These are phyloP conservation scores for Panagrolaimus sp. DNA, from an alignment of 1,140 invertebrate species.

Conservation along the genomic window DNA sequence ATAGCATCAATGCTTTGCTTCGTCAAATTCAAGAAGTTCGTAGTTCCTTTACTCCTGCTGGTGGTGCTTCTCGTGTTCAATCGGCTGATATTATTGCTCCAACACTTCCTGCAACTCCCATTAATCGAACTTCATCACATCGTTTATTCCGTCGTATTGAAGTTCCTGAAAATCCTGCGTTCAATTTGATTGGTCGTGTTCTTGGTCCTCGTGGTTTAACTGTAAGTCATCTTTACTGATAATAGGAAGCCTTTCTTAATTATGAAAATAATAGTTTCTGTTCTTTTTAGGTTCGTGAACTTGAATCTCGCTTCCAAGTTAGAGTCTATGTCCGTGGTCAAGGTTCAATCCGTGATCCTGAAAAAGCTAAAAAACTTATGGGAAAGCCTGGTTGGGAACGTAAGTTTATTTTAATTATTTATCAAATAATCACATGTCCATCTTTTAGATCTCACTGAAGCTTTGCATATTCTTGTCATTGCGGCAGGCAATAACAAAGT, in stretches of 20 bases:
- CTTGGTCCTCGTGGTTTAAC: constrained; percentile 8
- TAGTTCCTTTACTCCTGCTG: not conserved
- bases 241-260: too few species aligned
- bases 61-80: not conserved
- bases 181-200: constrained; percentile 5
- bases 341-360: not conserved
- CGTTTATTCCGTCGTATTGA: not conserved
- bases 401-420: too few species aligned
- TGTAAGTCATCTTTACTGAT: too few species aligned
- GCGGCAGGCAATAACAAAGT: not conserved
- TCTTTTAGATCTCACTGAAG: constrained; percentile 6
- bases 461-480: not conserved
- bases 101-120: not conserved
- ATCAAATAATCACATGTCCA: too few species aligned
- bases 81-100: not conserved
- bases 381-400: constrained; percentile 14
- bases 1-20: constrained; percentile 6
- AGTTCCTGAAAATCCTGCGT: not conserved
- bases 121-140: not conserved
- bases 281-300: too few species aligned
- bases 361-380: constrained; percentile 6
- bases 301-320: not conserved
- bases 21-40: constrained; percentile 9
- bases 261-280: too few species aligned
- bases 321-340: not conserved